Evolutionary conservation across 2,888 invertebrate genomes (phyloP), one percentile per base, ranked within the genome.

Genomic region (Adelognathus sp.): DNA sequence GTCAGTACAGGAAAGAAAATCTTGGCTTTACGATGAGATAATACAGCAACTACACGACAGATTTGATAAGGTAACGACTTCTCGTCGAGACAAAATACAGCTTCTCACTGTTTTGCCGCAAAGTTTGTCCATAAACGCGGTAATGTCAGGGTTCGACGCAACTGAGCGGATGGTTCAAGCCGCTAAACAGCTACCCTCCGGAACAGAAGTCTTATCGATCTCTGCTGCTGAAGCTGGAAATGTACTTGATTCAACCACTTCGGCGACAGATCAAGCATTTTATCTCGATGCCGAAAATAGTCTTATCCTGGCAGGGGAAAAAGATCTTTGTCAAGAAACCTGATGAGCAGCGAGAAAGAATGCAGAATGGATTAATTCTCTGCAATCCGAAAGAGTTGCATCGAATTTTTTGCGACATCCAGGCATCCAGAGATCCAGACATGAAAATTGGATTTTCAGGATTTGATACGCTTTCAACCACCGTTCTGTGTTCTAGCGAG

Each of bases 31-130:
- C 29, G 63, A 44, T 44, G 29, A 63, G 29, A 46, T 63, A 41
- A 63, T 60, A 21, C 60, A 60, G 39, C 60, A 39, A 60, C 14
- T 60, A 39, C 60, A n/a, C n/a, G n/a, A n/a, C n/a, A n/a, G n/a
- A n/a, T 61, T 71, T 41, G 21, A 24, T 16, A 33, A 71, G 44
- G 46, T 44, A 74, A 50, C 58, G 41, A 66, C 46, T 29, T 41
- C 66, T 74, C 58, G 66, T 58, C 46, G 31, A 44, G 66, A 74
- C 11, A 74, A 74, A 74, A 64, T 66, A 66, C 39, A 54, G 52
- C 56, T 74, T 29, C 58, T 74, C 41, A 74, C 66, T 58, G 36
- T 58, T 44, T 67, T 67, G 46, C 63, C 63, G 46, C 46, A 31
- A 46, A 33, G 14, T 46, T 18, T 31, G 63, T 46, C 63, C 18